Base-by-base conservation (phyloP, 2,888 invertebrate species). In the Drosophila melanocephala region DNA sequence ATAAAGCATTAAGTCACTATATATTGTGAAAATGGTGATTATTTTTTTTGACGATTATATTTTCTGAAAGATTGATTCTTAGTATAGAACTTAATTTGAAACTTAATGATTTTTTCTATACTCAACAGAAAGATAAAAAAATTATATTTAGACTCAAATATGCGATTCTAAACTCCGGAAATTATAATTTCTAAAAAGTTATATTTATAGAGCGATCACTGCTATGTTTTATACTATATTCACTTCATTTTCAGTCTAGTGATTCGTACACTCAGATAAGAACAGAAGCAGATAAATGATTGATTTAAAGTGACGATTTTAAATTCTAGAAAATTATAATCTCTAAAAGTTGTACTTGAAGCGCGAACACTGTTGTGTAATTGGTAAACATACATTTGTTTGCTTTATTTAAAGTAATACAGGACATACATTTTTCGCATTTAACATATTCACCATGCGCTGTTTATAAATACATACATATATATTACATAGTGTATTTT, bases 401-500 rank as follows among this genome's bases (percentile, higher is more conserved):
- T 30, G n/a, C 14, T 56, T 57, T 57, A 57, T 57, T 57, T 57
- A 5, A 57, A 30, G 14, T 57, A 57, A 30, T 57, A 30, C 28
- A 57, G 12, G 14, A 30, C n/a, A 39, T 30, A 30, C 30, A 57
- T 28, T 14, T 35, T 9, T 56, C 30, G 39, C 30, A 57, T 57
- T 30, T 14, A 57, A 39, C 57, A 57, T 56, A 37, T 28, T 37
- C 28, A 28, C 4, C 19, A 56, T 16, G 37, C 37, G 19, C 26
- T 37, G 28, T 28, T 57, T 30, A 39, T 39, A 57, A 57, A 30
- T 39, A 57, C 28, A 10, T 39, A n/a, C 19, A 47, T 47, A 26
- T 26, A 26, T 26, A 47, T 47, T 26, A 16, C 9, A 47, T 26
- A 2, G 16, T 47, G 7, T 47, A 9, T 16, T 57, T 9, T 28